phyloP scores from a whole-genome alignment of 2,797 vertebrate species.

The Cirrhinus molitorella region DNA sequence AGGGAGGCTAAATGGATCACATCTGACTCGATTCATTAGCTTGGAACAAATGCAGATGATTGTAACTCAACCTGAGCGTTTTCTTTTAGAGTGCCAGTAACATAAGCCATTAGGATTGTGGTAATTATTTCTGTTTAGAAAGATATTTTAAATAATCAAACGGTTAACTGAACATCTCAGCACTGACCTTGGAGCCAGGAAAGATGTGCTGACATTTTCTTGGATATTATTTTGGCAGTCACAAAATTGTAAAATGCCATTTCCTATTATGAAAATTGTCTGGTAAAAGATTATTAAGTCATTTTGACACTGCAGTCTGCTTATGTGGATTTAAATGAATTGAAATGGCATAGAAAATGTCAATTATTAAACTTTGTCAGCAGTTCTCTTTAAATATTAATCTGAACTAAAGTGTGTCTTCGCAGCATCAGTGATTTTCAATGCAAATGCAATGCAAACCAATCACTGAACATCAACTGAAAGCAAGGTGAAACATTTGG shows the following conservation, averaged over 20 bases:
- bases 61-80: constrained; percentile 34
- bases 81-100: neutral
- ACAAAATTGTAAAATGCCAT: constrained; percentile 8
- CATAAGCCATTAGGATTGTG: constrained; percentile 17
- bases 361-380: neutral
- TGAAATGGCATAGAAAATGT: constrained; percentile 7
- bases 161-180: neutral
- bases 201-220: constrained; percentile 1
- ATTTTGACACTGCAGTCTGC: neutral
- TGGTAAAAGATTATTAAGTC: neutral
- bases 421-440: neutral
- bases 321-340: neutral
- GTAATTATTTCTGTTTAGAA: constrained; percentile 27
- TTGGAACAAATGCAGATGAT: constrained; percentile 30
- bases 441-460: neutral
- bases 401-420: neutral
- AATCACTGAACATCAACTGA: neutral
- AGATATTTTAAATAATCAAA: constrained; percentile 26
- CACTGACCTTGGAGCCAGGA: neutral
- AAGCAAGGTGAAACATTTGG: neutral
- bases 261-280: neutral
- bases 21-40: constrained; percentile 45
- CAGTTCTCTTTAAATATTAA: neutral
- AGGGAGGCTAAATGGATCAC: constrained; percentile 30
- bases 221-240: neutral